Evolutionary conservation across 2,888 invertebrate genomes (phyloP).

Genomic region (Lymantria dispar): DNA sequence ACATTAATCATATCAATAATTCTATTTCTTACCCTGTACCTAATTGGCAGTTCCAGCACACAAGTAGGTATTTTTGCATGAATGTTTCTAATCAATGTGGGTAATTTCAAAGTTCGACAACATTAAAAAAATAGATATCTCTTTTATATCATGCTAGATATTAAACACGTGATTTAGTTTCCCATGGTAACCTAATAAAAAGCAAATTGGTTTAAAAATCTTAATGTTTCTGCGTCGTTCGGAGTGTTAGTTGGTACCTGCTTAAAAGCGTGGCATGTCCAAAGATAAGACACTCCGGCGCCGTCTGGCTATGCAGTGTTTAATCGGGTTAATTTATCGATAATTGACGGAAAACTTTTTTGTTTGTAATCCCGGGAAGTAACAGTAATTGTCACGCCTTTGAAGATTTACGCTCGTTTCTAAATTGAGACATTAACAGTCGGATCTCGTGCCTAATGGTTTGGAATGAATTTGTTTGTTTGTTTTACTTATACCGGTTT

Average conservation of each 20-base stretch:
- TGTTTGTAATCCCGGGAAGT: slow-evolving; percentile 81
- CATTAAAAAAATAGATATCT: neutral
- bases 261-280: slow-evolving; percentile 80
- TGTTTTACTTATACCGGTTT: slow-evolving; percentile 74
- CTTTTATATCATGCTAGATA: slow-evolving; percentile 7
- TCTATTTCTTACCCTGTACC: too few species aligned
- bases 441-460: slow-evolving; percentile 81
- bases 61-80: too few species aligned
- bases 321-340: slow-evolving; percentile 83
- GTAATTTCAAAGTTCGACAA: neutral
- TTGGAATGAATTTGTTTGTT: slow-evolving; percentile 81
- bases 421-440: slow-evolving; percentile 83
- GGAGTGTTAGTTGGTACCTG: slow-evolving; percentile 69
- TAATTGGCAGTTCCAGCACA: too few species aligned
- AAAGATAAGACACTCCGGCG: slow-evolving; percentile 75
- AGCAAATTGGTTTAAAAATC: slow-evolving; percentile 74
- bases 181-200: slow-evolving; percentile 62
- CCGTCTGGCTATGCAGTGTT: slow-evolving; percentile 74
- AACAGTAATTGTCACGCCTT: slow-evolving; percentile 83
- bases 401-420: slow-evolving; percentile 82
- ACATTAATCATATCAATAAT: too few species aligned
- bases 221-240: slow-evolving; percentile 57
- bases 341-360: slow-evolving; percentile 82
- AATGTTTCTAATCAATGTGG: too few species aligned
- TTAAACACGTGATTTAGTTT: slow-evolving; percentile 22